Percentiles rank a stretch among this genome's conserved stretches.
Conservation (phyloP, 2,113 vertebrate species). For the Setophaga petechia region DNA sequence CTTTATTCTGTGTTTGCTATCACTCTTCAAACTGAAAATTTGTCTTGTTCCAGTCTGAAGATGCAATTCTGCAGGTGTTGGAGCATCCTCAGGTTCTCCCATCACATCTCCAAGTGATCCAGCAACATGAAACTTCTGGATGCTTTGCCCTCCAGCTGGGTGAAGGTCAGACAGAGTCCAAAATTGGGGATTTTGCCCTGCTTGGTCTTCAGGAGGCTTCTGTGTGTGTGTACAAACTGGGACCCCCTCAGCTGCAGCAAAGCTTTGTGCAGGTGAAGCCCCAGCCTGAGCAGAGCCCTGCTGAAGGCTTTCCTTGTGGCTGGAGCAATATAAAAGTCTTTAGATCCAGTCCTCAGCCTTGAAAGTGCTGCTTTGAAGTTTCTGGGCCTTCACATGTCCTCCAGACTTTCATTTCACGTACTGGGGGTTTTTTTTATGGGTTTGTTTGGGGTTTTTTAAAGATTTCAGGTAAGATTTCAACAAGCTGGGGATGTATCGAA, state of each 20-base stretch:
- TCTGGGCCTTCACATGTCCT: background rate
- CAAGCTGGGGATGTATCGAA: background rate
- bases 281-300: background rate
- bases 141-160: background rate
- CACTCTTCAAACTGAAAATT: background rate
- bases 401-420: constrained; percentile 3
- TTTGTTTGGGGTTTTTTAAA: background rate
- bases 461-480: constrained; percentile 55
- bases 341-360: background rate
- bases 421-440: background rate
- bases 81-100: background rate
- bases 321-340: background rate
- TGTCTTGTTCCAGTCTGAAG: background rate
- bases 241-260: background rate
- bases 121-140: background rate
- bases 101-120: background rate
- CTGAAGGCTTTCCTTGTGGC: background rate
- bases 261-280: background rate
- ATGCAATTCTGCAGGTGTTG: background rate
- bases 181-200: background rate
- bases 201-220: background rate
- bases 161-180: background rate
- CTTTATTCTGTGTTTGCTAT: background rate
- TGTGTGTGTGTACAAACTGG: background rate
- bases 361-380: constrained; percentile 46